These are phyloP conservation scores for Aphelenchoides fujianensis DNA, from an alignment of 1,140 invertebrate species.

Conservation along the genomic window DNA sequence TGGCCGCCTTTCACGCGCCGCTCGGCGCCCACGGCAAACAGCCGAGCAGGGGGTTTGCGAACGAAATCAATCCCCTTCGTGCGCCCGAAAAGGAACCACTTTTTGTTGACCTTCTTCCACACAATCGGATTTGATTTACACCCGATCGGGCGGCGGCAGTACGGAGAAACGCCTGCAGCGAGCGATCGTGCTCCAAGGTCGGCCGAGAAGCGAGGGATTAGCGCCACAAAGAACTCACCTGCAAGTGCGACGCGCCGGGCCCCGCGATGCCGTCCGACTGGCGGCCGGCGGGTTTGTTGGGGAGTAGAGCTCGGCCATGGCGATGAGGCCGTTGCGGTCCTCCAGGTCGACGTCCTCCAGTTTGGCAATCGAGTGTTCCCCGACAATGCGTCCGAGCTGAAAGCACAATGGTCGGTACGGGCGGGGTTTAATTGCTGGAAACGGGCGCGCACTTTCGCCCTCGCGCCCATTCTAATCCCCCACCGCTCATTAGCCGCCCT, in stretches of 20 bases:
- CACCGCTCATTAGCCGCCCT: neutral
- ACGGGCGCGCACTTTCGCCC: neutral
- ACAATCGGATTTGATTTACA: too few relatives aligned
- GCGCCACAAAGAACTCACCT: neutral
- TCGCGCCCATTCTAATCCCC: constrained; percentile 1
- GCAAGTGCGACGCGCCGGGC: constrained; percentile 1
- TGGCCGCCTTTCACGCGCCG: too few relatives aligned
- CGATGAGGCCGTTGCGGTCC: constrained; percentile 28
- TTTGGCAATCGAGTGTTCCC: constrained; percentile 21
- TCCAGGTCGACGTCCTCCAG: constrained; percentile 32
- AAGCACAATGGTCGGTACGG: too few relatives aligned
- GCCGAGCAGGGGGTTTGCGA: too few relatives aligned
- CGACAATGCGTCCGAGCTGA: constrained; percentile 23
- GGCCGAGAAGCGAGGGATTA: neutral
- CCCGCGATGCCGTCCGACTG: constrained; percentile 12
- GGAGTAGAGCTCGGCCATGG: constrained; percentile 31
- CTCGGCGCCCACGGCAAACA: too few relatives aligned
- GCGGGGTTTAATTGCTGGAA: neutral
- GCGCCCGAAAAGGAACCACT: too few relatives aligned
- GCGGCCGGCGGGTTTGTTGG: neutral
- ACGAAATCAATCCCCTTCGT: too few relatives aligned
- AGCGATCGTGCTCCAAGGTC: neutral
- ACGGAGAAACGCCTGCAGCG: neutral
- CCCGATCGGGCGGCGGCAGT: too few relatives aligned
- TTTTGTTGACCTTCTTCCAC: too few relatives aligned